phyloP scores from a whole-genome alignment of 2,888 invertebrate species.

The Protonemura montana region DNA sequence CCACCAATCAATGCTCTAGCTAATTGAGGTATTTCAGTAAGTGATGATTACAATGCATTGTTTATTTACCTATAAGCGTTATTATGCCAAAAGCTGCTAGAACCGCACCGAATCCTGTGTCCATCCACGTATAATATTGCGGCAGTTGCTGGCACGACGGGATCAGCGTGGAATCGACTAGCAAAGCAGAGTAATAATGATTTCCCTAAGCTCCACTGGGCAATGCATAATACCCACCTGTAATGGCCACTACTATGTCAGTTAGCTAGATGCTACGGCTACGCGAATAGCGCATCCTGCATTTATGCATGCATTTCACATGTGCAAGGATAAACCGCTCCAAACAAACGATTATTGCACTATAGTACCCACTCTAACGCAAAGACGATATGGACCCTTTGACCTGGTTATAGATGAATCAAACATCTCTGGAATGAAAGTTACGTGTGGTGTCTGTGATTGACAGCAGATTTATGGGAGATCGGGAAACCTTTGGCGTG shows the following conservation, averaged over 20 bases:
- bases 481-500: background rate
- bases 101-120: background rate
- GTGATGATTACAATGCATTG: background rate
- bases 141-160: background rate
- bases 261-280: slow-evolving; percentile 15
- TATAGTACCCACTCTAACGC: background rate
- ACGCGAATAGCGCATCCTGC: background rate
- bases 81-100: background rate
- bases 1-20: background rate
- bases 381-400: background rate
- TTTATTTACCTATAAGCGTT: slow-evolving; percentile 5
- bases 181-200: slow-evolving; percentile 33
- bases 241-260: slow-evolving; percentile 17
- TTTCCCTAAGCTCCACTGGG: slow-evolving; percentile 33
- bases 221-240: slow-evolving; percentile 34
- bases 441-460: background rate
- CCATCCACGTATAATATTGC: background rate
- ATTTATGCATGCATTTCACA: slow-evolving; percentile 14
- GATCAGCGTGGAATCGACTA: background rate
- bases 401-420: background rate
- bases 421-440: background rate
- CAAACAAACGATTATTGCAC: background rate
- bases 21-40: slow-evolving; percentile 5
- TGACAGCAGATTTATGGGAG: background rate
- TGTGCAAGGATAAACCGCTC: background rate